Conservation (phyloP, 2,797 vertebrate genomes). For the Galagoides demidoff region DNA sequence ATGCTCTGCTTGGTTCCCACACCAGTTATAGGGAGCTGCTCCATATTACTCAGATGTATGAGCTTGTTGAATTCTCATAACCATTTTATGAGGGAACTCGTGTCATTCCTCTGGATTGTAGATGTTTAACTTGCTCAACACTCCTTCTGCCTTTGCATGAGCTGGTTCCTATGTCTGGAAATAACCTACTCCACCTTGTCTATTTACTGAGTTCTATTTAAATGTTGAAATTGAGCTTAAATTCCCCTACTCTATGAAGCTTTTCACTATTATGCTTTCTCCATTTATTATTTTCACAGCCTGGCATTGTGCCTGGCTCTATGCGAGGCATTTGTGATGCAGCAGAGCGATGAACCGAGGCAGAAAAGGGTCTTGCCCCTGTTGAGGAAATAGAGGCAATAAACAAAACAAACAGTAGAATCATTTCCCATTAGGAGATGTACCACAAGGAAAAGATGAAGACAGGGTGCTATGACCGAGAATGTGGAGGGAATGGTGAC, state of each 20-base stretch:
- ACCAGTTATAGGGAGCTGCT: neutral
- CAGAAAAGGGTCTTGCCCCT: neutral
- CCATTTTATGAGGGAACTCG: slow-evolving; percentile 1
- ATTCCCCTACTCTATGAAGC: neutral
- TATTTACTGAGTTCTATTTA: neutral
- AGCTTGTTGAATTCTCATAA: slow-evolving; percentile 12
- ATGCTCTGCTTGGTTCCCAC: neutral
- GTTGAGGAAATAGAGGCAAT: neutral
- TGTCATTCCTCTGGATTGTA: neutral
- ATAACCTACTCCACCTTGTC: neutral
- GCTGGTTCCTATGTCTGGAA: neutral
- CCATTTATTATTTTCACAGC: neutral
- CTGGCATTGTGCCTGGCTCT: neutral
- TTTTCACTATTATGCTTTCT: neutral
- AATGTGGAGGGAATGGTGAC: neutral
- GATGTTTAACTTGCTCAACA: neutral
- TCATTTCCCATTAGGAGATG: neutral
- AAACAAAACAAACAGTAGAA: neutral
- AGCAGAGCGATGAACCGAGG: neutral
- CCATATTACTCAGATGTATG: neutral
- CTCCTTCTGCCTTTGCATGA: neutral
- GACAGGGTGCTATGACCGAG: neutral
- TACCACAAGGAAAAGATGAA: neutral
- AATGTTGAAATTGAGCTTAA: neutral
- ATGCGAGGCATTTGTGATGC: neutral